Evolutionary conservation across 2,888 invertebrate species (phyloP).

Genomic region (Aproaerema taeniolella): DNA sequence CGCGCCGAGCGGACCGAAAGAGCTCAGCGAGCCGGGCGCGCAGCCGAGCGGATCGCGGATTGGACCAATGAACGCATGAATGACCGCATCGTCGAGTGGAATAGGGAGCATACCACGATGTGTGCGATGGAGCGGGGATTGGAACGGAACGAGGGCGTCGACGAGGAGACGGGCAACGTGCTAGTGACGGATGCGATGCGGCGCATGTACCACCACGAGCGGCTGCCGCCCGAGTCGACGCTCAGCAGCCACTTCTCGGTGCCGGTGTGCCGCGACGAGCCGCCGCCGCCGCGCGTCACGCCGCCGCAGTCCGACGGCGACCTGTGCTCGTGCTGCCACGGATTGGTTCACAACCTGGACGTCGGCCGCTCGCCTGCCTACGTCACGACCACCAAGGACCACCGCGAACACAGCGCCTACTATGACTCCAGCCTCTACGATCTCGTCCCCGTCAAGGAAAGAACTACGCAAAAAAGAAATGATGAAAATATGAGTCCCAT

Average conservation of each 20-base stretch:
- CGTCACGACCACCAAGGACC: background rate
- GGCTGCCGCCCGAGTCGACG: background rate
- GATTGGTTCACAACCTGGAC: constrained; percentile 48
- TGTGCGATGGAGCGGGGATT: background rate
- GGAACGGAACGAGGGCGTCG: background rate
- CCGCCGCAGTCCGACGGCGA: constrained; percentile 33
- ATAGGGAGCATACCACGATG: background rate
- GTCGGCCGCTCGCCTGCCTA: background rate
- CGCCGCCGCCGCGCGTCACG: constrained; percentile 12
- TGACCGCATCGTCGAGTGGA: too few species aligned
- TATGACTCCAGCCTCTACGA: constrained; percentile 58
- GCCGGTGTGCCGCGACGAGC: constrained; percentile 47
- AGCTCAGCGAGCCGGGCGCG: background rate
- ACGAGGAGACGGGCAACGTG: constrained; percentile 18
- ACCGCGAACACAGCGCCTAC: constrained; percentile 23
- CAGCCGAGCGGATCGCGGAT: background rate
- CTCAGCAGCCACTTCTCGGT: constrained; percentile 40
- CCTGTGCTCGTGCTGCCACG: constrained; percentile 50
- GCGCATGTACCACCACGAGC: constrained; percentile 22
- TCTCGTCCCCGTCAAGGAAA: constrained; percentile 56
- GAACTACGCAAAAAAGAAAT: constrained; percentile 23
- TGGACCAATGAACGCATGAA: too few species aligned
- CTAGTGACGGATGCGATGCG: constrained; percentile 37
- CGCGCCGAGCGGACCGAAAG: background rate
- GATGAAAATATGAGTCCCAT: background rate